A percentile compares a stretch with the other conserved stretches of the same genome.
These are phyloP conservation scores for Meda fulgida DNA, from an alignment of 2,797 vertebrate species.

Conservation along the genomic window DNA sequence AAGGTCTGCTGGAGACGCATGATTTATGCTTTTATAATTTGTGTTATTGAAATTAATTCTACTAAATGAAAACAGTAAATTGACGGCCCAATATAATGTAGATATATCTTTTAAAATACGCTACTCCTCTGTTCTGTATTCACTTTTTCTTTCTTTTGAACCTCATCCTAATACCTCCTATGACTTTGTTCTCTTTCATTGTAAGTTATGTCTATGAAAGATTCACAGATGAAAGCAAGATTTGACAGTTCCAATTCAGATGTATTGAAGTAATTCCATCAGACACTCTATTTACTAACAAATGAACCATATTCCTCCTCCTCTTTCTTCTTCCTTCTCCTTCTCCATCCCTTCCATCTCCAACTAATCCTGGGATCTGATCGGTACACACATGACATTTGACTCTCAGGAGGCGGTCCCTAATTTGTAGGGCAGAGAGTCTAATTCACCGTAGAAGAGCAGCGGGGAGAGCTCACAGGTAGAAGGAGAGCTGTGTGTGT, in stretches of 20 bases:
- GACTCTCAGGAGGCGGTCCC: constrained; percentile 86
- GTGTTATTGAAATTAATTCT: not conserved
- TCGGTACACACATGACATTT: constrained; percentile 69
- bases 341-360: constrained; percentile 7
- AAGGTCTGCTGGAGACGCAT: too few species aligned
- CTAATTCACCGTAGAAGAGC: constrained; percentile 92
- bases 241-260: not conserved
- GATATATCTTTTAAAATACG: not conserved
- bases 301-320: constrained; percentile 68
- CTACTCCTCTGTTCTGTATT: not conserved
- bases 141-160: constrained; percentile 11
- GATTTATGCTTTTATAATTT: too few species aligned
- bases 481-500: constrained; percentile 44
- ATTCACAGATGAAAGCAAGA: not conserved
- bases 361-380: constrained; percentile 69
- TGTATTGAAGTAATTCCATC: constrained; percentile 14
- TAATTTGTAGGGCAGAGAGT: constrained; percentile 95
- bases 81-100: not conserved
- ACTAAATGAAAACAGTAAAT: not conserved
- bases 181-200: not conserved
- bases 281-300: constrained; percentile 66
- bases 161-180: not conserved
- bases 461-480: constrained; percentile 86
- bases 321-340: constrained; percentile 48
- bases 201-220: not conserved